Evolutionary conservation across 2,888 invertebrate genomes (phyloP).

Genomic region (Tachina grossa): DNA sequence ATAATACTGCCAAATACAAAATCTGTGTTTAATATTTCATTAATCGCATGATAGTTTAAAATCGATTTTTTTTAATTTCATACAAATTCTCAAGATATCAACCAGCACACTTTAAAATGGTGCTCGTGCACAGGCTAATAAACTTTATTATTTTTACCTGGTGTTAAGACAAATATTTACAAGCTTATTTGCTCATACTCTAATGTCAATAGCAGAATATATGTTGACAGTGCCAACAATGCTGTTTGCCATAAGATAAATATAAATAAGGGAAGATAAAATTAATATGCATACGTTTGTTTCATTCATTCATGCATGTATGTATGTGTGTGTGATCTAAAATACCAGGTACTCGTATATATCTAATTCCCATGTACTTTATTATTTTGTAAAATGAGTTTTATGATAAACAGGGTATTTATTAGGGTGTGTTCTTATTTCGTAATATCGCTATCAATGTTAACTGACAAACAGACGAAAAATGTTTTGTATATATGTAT

Average conservation of each 20-base stretch:
- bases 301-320: not conserved
- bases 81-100: not conserved
- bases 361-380: too few relatives aligned
- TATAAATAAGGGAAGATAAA: conserved; percentile 21
- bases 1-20: too few relatives aligned
- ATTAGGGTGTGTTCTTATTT: too few relatives aligned
- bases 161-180: conserved; percentile 16
- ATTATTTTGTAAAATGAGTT: too few relatives aligned
- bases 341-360: not conserved
- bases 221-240: conserved; percentile 2
- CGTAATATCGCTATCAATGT: too few relatives aligned
- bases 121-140: not conserved
- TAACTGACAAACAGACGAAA: too few relatives aligned
- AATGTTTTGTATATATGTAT: too few relatives aligned
- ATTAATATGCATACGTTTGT: not conserved
- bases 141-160: not conserved
- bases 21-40: too few relatives aligned
- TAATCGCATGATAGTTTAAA: too few relatives aligned
- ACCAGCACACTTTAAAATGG: too few relatives aligned
- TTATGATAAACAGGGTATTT: too few relatives aligned
- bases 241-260: conserved; percentile 6
- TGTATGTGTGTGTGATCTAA: not conserved
- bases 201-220: not conserved
- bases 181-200: conserved; percentile 8
- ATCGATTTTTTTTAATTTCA: too few relatives aligned